These are phyloP conservation scores for Macquaria australasica DNA, from an alignment of 2,113 vertebrate species.

Conservation along the genomic window DNA sequence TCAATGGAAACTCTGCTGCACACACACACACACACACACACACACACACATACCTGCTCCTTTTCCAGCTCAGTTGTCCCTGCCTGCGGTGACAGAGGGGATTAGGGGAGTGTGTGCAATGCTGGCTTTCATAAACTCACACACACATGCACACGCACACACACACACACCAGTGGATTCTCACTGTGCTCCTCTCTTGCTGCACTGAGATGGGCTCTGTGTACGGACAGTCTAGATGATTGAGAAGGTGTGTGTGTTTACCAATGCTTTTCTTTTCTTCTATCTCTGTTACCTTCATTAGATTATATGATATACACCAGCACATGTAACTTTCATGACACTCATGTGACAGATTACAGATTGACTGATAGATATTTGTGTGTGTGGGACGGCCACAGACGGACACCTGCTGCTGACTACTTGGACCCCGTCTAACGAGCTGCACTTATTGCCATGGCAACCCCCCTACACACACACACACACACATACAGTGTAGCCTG, in stretches of 20 bases:
- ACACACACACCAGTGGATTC: constrained; percentile 3
- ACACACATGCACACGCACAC: background rate
- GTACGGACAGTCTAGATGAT: background rate
- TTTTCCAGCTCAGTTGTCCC: constrained; percentile 41
- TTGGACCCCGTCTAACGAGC: constrained; percentile 50
- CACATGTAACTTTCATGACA: constrained; percentile 24
- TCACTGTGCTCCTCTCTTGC: background rate
- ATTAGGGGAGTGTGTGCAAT: constrained; percentile 35
- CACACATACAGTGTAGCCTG: constrained; percentile 23
- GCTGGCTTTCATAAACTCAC: constrained; percentile 17
- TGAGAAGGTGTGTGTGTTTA: background rate
- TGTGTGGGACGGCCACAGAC: constrained; percentile 33
- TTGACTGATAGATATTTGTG: constrained; percentile 15
- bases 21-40: background rate
- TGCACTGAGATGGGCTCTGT: background rate
- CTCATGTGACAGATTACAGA: constrained; percentile 14
- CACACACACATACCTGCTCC: constrained; percentile 1
- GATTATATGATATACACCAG: background rate
- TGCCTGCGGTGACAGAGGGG: constrained; percentile 40
- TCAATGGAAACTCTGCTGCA: background rate
- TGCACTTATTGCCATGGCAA: constrained; percentile 74
- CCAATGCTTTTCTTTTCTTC: background rate
- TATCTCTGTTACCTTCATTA: background rate
- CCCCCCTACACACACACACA: constrained; percentile 38
- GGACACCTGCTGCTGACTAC: constrained; percentile 71